A percentile compares a stretch with the other conserved stretches of the same genome.
phyloP scores from a whole-genome alignment of 2,888 invertebrate species.

The Epicampocera succincta region DNA sequence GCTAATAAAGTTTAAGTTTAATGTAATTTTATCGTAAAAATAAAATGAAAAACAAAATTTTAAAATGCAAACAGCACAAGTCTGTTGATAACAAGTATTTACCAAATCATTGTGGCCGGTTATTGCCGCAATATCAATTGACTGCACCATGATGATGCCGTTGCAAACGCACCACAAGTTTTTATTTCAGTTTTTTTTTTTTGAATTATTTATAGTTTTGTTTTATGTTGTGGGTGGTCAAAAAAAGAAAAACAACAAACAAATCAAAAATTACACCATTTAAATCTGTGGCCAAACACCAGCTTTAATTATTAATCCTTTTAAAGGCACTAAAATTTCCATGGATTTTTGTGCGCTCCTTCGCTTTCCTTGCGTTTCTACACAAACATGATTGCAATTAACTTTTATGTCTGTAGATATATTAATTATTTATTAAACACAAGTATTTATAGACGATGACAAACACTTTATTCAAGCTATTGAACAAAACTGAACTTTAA shows the following conservation, averaged over 20 bases:
- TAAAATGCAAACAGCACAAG: not conserved
- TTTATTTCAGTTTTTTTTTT: not conserved
- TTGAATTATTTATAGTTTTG: not conserved
- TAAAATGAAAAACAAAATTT: too few species aligned
- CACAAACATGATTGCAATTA: too few species aligned
- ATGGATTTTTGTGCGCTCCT: not conserved
- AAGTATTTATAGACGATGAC: not conserved
- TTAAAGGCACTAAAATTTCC: not conserved
- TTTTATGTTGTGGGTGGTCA: too few species aligned
- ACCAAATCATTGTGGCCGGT: constrained; percentile 79
- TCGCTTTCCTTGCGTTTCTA: not conserved
- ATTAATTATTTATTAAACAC: constrained; percentile 4
- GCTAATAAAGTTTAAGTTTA: too few species aligned
- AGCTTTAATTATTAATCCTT: not conserved
- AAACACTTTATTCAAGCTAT: not conserved
- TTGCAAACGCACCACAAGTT: not conserved
- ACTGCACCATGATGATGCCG: constrained; percentile 77
- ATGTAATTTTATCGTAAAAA: too few species aligned
- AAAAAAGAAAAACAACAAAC: too few species aligned
- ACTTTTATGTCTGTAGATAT: not conserved
- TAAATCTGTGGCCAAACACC: not conserved
- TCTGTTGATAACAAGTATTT: constrained; percentile 61
- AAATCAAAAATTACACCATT: not conserved
- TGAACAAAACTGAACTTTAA: constrained; percentile 30
- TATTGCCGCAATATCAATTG: constrained; percentile 80